Conservation (phyloP, 2,888 invertebrate species). For the Melieria picta region DNA sequence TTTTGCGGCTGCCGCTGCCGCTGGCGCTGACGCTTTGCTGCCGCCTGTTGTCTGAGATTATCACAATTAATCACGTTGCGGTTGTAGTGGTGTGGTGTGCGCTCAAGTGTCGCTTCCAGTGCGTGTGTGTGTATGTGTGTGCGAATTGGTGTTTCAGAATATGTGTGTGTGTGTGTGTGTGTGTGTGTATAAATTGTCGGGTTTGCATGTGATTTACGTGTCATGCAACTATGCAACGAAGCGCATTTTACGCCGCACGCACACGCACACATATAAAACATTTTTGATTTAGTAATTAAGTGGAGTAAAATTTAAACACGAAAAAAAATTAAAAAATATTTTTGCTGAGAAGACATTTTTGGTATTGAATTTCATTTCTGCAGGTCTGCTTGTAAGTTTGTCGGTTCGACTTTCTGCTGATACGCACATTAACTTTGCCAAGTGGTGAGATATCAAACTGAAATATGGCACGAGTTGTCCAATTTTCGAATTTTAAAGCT, state of each 20-base stretch:
- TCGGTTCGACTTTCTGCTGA: too few relatives aligned
- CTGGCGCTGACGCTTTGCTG: not conserved
- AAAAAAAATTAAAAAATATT: too few relatives aligned
- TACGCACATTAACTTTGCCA: too few relatives aligned
- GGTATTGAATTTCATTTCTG: too few relatives aligned
- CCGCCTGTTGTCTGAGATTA: conserved; percentile 29
- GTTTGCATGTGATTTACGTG: conserved; percentile 22
- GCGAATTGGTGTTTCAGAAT: conserved; percentile 10
- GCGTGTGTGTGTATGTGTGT: not conserved
- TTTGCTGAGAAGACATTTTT: too few relatives aligned
- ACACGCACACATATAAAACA: not conserved
- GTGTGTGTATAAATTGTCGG: not conserved
- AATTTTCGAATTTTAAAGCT: too few relatives aligned
- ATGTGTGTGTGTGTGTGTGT: not conserved
- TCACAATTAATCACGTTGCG: conserved; percentile 32
- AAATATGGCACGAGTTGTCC: too few relatives aligned
- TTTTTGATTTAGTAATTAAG: conserved; percentile 26
- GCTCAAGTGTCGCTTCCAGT: conserved; percentile 8
- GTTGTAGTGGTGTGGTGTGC: conserved; percentile 12
- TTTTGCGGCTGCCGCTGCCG: too few relatives aligned
- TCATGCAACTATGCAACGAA: conserved; percentile 16
- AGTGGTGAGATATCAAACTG: too few relatives aligned
- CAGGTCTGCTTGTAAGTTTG: too few relatives aligned
- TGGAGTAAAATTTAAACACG: too few relatives aligned
- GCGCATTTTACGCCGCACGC: conserved; percentile 13